Evolutionary conservation across 2,797 vertebrate genomes (phyloP), one percentile per base, ranked within the genome.

Genomic region (Momotus momota): DNA sequence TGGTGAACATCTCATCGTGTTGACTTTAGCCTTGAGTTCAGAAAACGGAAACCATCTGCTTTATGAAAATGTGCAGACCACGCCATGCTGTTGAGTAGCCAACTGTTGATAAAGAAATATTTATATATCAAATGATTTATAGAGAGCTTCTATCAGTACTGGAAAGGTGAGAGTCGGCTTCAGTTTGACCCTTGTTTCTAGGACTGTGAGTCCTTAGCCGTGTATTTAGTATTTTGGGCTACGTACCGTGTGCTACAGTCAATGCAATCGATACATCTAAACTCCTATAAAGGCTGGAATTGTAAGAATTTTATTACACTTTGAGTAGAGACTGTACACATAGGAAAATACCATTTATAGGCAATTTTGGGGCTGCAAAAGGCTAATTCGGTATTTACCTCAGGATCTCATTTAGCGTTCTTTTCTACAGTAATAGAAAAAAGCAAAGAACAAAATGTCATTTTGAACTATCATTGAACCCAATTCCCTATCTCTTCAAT

Each of bases 81-180:
- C 60, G 80, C 73, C 66, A 79, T 87, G 48, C 80, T 97, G 87
- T 93, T 96, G 73, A 93, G 71, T 86, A 79, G 69, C 82, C 77
- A 91, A 91, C 81, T 93, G 81, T 89, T 96, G 93, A 90, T 89
- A 81, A 96, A 96, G 93, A 97, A 97, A 95, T 97, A 92, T 96
- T 95, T 96, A 89, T 94, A 58, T 93, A 94, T 40, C 14, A 21
- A 86, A 80, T 94, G 94, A 94, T 95, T 94, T 93, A 95, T 89
- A 69, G 23, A 43, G 77, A 88, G 46, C 58, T 96, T 95, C 93
- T 97, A 87, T 96, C 92, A 80, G 72, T 94, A 60, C 80, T 92
- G 55, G 66, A 58, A 93, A 94, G 78, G 72, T 95, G 88, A 94
- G 70, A 86, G 61, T 86, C 52, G 43, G 22, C 93, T 88, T 86